A percentile compares a stretch with the other conserved stretches of the same genome.
Evolutionary conservation across 2,797 vertebrate species (phyloP).

Genomic region (Tarsius wallacei): DNA sequence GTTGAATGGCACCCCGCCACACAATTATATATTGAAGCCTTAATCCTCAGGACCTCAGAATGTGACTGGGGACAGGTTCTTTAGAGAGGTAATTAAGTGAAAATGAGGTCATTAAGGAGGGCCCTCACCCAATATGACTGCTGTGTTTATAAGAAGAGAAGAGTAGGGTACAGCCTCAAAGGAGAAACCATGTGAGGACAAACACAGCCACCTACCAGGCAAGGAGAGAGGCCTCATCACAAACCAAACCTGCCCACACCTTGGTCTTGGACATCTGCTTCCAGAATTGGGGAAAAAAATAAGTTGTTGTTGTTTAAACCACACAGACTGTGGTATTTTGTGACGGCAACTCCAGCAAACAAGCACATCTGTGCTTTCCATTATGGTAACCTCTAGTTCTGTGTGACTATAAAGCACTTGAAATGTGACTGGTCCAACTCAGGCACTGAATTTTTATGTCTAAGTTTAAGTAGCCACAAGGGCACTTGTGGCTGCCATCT

Average conservation of each 20-base stretch:
- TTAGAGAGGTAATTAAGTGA: neutral
- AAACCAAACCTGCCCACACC: neutral
- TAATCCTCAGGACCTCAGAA: neutral
- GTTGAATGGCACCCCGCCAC: neutral
- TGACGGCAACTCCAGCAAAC: neutral
- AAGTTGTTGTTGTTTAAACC: neutral
- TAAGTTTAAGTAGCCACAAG: neutral
- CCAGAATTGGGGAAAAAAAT: neutral
- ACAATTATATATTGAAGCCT: neutral
- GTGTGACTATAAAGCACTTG: neutral
- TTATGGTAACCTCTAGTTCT: no score
- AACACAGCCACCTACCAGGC: neutral
- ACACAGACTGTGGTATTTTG: no score
- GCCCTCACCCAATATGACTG: neutral
- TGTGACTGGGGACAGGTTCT: neutral
- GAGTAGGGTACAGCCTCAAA: no score
- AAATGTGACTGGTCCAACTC: neutral
- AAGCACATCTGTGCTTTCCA: neutral
- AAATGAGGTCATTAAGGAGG: neutral
- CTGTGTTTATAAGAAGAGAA: neutral
- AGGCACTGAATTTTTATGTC: neutral
- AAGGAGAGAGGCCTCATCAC: no score
- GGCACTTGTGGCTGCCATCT: neutral
- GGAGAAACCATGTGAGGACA: no score
- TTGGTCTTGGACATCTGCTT: neutral